Evolutionary conservation across 1,140 invertebrate species (phyloP).

Genomic region (Ooceraea biroi): DNA sequence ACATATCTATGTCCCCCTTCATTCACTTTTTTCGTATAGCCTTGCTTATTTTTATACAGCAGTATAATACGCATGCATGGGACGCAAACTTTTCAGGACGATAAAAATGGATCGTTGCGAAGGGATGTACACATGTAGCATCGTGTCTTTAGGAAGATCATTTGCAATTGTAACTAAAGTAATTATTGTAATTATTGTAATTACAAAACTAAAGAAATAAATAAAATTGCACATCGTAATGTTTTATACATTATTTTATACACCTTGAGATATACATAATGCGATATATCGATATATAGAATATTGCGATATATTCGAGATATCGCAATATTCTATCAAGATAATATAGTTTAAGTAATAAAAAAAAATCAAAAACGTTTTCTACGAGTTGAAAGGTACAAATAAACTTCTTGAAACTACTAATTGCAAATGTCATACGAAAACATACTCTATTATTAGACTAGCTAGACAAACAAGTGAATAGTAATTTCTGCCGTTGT

Average conservation of each 20-base stretch:
- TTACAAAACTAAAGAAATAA: not conserved
- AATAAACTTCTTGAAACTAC: not conserved
- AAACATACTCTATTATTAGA: too few relatives aligned
- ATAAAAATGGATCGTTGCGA: not conserved
- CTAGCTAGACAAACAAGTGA: too few relatives aligned
- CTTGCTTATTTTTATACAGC: constrained; percentile 39
- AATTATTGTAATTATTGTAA: too few relatives aligned
- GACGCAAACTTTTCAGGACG: not conserved
- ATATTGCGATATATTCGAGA: too few relatives aligned
- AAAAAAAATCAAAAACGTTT: not conserved
- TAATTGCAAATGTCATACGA: too few relatives aligned
- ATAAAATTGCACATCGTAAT: not conserved
- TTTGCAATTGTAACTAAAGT: too few relatives aligned
- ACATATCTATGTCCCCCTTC: constrained; percentile 25
- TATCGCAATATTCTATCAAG: not conserved
- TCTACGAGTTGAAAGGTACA: not conserved
- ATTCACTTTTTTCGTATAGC: not conserved
- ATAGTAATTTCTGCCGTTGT: not conserved
- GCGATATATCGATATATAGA: not conserved
- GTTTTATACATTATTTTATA: not conserved
- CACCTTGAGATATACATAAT: not conserved
- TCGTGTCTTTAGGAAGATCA: not conserved
- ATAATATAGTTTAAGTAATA: not conserved
- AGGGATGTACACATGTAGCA: too few relatives aligned
- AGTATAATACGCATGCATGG: not conserved